phyloP scores from a whole-genome alignment of 2,113 vertebrate species.

The Leptodactylus fuscus region DNA sequence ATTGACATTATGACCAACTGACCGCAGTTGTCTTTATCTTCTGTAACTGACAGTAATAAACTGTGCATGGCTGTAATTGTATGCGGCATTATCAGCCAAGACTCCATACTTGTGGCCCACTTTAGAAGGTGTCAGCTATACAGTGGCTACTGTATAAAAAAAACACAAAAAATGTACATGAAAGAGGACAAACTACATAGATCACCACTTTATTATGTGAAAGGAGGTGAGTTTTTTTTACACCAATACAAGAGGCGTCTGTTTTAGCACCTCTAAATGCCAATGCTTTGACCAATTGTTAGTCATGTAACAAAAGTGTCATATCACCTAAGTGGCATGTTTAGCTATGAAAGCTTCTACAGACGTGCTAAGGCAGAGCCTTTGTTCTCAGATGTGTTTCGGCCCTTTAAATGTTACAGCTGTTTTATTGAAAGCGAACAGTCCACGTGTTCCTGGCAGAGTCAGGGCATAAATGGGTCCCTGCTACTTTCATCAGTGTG shows the following conservation, averaged over 20 bases:
- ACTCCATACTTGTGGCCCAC: no score
- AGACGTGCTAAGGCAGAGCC: not conserved
- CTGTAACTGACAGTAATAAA: no score
- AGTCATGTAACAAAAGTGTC: constrained; percentile 19
- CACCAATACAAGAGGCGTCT: constrained; percentile 1
- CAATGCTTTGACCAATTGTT: constrained; percentile 32
- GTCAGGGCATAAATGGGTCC: not conserved
- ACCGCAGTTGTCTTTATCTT: no score
- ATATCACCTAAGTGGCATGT: constrained; percentile 26
- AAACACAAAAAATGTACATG: not conserved
- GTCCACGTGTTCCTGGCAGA: constrained; percentile 15
- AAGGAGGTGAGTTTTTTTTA: constrained; percentile 9
- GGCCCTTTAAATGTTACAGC: constrained; percentile 34
- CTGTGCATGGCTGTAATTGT: no score
- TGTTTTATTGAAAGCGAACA: constrained; percentile 28
- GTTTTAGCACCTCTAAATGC: constrained; percentile 29
- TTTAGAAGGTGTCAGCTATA: no score
- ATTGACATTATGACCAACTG: no score
- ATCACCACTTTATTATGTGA: not conserved
- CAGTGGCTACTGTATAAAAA: no score
- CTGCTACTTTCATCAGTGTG: constrained; percentile 31
- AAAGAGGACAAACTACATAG: not conserved
- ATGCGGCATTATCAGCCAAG: no score
- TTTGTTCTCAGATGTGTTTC: constrained; percentile 37
- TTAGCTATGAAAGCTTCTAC: constrained; percentile 2